Conservation (phyloP, 2,888 invertebrate genomes). For the Macrophya alboannulata region DNA sequence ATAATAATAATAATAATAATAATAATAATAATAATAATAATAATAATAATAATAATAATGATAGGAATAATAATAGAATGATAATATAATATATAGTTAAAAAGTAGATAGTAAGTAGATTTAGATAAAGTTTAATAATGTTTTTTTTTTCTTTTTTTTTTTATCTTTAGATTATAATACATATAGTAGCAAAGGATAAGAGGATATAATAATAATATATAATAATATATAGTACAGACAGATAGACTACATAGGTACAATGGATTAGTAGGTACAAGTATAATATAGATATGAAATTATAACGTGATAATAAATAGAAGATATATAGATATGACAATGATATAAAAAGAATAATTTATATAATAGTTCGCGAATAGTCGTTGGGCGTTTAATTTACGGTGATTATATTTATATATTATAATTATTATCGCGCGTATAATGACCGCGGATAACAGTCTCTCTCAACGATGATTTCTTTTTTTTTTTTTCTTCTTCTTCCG, state of each 20-base stretch:
- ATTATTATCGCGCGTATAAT: slow-evolving; percentile 13
- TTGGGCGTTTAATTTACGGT: slow-evolving; percentile 55
- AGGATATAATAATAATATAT: slow-evolving; percentile 63
- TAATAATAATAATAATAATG: not conserved
- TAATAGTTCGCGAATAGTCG: slow-evolving; percentile 31
- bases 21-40: not conserved
- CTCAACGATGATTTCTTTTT: not conserved
- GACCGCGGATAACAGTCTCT: not conserved
- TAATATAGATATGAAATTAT: slow-evolving; percentile 64
- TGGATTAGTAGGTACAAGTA: slow-evolving; percentile 70
- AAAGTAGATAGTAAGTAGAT: slow-evolving; percentile 27
- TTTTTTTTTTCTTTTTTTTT: slow-evolving; percentile 3
- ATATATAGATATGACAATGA: slow-evolving; percentile 63
- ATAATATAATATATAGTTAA: slow-evolving; percentile 6
- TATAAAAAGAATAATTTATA: slow-evolving; percentile 59
- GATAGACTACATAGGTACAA: slow-evolving; percentile 74
- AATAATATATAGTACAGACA: slow-evolving; percentile 71
- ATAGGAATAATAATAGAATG: not conserved
- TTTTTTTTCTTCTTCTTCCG: no score
- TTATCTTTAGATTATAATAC: slow-evolving; percentile 44
- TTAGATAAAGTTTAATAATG: slow-evolving; percentile 49
- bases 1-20: not conserved
- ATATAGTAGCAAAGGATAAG: slow-evolving; percentile 62
- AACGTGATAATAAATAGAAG: slow-evolving; percentile 59
- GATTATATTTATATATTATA: not conserved